Base-by-base conservation (phyloP, 2,113 vertebrate genomes). In the Alectura lathami region DNA sequence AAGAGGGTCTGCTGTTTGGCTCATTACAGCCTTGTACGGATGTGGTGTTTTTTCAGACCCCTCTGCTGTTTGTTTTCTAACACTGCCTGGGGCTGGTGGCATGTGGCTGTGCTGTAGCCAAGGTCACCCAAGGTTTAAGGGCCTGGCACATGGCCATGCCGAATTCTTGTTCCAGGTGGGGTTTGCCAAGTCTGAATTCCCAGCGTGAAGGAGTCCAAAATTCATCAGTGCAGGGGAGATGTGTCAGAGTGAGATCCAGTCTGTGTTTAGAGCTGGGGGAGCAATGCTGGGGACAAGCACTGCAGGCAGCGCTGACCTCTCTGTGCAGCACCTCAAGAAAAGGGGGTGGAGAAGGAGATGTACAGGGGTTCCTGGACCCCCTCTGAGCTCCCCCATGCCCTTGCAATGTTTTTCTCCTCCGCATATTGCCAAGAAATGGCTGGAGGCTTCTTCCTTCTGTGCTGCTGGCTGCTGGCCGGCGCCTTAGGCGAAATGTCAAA, bases 71-170 rank as follows among this genome's bases (percentile, higher is more conserved):
- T 26, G 57, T 63, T n/a, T 13, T 63, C 47, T 40, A 3, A 10
- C 2, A 26, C 50, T 70, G 56, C 87, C 80, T 2, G 5, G 76
- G 42, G 74, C 84, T 26, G 88, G 57, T 79, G 78, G 56, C 88
- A 11, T 9, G 69, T 34, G 94, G 93, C 86, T 42, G 66, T 4
- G 92, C 56, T 23, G 78, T 91, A 47, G 92, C 92, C 96, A 96
- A 96, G 96, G 93, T 94, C 95, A 59, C 83, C 2, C 66, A 21
- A 75, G 82, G 81, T 36, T 75, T 66, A 5, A 63, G 34, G 83
- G 63, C 76, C 32, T 5, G 0, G 27, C 67, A 17, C 53, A 3
- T 0, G 3, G 85, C 90, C 29, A 0, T n/a, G 75, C 43, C 7
- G 9, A 16, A 9, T 15, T 66, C 59, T 57, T 34, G 13, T 17